A percentile compares a stretch with the other conserved stretches of the same genome.
phyloP scores from a whole-genome alignment of 2,888 invertebrate species.

The Argyresthia albistria region DNA sequence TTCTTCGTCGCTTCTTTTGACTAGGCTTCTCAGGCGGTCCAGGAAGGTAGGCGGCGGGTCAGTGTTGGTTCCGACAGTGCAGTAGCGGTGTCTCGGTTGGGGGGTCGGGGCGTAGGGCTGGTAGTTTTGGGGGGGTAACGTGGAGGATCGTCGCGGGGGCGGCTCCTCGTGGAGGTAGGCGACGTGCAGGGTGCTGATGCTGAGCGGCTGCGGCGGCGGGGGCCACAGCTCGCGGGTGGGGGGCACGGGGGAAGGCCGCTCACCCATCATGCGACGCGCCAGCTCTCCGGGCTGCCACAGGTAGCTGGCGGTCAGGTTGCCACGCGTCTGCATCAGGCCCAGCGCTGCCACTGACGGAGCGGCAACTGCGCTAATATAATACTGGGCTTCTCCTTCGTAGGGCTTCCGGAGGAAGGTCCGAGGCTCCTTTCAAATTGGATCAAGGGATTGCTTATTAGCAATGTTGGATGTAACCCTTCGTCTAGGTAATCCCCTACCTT shows the following conservation, averaged over 20 bases:
- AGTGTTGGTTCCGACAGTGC: conserved; percentile 59
- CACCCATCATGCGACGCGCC: conserved; percentile 57
- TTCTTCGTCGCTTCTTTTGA: conserved; percentile 25
- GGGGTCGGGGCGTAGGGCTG: conserved; percentile 36
- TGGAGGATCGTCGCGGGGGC: conserved; percentile 35
- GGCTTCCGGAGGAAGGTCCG: conserved; percentile 43
- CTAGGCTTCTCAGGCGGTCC: conserved; percentile 29
- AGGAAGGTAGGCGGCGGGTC: conserved; percentile 45
- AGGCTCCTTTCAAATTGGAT: conserved; percentile 46
- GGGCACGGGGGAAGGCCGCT: conserved; percentile 56
- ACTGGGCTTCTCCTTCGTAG: conserved; percentile 51
- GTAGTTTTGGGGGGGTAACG: conserved; percentile 28
- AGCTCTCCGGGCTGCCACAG: conserved; percentile 66
- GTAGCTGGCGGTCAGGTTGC: conserved; percentile 58
- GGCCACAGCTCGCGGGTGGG: conserved; percentile 60
- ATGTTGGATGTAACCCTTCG: conserved; percentile 1
- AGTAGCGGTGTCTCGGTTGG: conserved; percentile 32
- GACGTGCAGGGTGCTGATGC: conserved; percentile 59
- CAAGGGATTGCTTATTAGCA: conserved; percentile 15
- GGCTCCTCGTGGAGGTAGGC: conserved; percentile 55
- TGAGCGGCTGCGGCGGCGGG: conserved; percentile 42
- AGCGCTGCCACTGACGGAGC: conserved; percentile 3
- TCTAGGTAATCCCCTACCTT: background rate
- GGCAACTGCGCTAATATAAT: conserved; percentile 42
- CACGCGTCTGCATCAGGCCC: conserved; percentile 61